A percentile compares a stretch with the other conserved stretches of the same genome.
Conservation (phyloP, 1,140 invertebrate species). For the Eubasilissa regina region DNA sequence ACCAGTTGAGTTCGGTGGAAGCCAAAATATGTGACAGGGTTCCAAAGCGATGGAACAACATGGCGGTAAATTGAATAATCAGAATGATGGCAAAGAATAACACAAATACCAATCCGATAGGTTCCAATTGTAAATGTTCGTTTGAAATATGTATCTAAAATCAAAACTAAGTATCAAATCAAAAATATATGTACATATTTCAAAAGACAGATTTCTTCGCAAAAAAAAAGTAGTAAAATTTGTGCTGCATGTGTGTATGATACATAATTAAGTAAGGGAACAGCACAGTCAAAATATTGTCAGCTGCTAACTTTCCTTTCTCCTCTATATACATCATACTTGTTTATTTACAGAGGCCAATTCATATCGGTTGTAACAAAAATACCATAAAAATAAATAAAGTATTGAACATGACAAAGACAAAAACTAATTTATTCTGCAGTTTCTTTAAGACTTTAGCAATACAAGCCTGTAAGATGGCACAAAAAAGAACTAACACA, state of each 20-base stretch:
- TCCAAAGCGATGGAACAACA: constrained; percentile 99
- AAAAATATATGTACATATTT: constrained; percentile 16
- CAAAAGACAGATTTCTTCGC: too few relatives aligned
- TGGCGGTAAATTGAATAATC: constrained; percentile 96
- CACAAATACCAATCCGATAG: constrained; percentile 97
- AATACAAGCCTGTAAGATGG: constrained; percentile 85
- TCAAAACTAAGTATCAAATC: constrained; percentile 28
- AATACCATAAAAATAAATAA: constrained; percentile 99
- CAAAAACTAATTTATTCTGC: constrained; percentile 96
- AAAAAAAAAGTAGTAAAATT: constrained; percentile 55
- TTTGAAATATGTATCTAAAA: constrained; percentile 87
- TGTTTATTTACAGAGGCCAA: constrained; percentile 93
- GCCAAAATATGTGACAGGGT: constrained; percentile 98
- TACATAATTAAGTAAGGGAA: constrained; percentile 56
- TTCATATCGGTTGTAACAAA: constrained; percentile 97
- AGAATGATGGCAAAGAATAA: constrained; percentile 98
- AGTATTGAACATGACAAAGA: constrained; percentile 99
- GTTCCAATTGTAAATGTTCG: constrained; percentile 93
- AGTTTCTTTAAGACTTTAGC: constrained; percentile 91
- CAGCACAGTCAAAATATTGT: constrained; percentile 52
- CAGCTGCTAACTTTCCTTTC: constrained; percentile 78
- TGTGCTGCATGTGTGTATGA: constrained; percentile 58
- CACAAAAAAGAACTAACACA: constrained; percentile 64
- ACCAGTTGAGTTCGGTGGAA: constrained; percentile 93
- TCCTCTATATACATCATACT: constrained; percentile 95